Base-by-base conservation (phyloP, 1,140 invertebrate genomes). In the Drosophila pruinosa region DNA sequence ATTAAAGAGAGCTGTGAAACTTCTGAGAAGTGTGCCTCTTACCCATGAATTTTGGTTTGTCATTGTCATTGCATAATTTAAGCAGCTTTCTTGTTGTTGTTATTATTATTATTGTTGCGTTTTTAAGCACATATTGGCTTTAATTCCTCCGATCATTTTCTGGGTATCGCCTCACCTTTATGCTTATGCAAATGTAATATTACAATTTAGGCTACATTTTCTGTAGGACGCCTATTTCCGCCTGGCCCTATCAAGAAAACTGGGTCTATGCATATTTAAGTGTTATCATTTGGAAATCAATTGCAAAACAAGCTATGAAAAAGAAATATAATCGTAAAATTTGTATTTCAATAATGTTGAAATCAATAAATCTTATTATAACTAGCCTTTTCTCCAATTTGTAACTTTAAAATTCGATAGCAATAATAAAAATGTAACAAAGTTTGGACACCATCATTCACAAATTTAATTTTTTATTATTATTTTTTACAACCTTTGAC, bases 51-150 rank as follows among this genome's bases (percentile, higher is more conserved):
- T 68, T 72, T 48, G 58, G 57, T 59, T 63, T 70, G 34, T 43
- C 71, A 83, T 75, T 79, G 39, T 65, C 58, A 73, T 85, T 85
- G 48, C 72, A 72, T 74, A 75, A 71, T 78, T 70, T 70, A 75
- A 67, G 67, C 34, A 53, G 59, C 26, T 58, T 54, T 48, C 26
- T 56, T 61, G 36, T n/a, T 28, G 22, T 22, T 41, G 3, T 26
- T 58, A 15, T 48, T 36, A 24, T 19, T 41, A 3, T 26, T 58
- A 15, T 48, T 36, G 39, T 19, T 15, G 10, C 8, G 6, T 41
- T 12, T 21, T 47, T 14, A 54, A 54, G 36, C 61, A 54, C 48
- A 24, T 34, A 34, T 48, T 58, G 54, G 8, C 41, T 36, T 45
- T 26, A 47, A 45, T 65, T 56, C 41, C 41, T 45, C 28, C 22